Evolutionary conservation across 2,797 vertebrate genomes (phyloP).

Genomic region (Halcyon chelicuti): DNA sequence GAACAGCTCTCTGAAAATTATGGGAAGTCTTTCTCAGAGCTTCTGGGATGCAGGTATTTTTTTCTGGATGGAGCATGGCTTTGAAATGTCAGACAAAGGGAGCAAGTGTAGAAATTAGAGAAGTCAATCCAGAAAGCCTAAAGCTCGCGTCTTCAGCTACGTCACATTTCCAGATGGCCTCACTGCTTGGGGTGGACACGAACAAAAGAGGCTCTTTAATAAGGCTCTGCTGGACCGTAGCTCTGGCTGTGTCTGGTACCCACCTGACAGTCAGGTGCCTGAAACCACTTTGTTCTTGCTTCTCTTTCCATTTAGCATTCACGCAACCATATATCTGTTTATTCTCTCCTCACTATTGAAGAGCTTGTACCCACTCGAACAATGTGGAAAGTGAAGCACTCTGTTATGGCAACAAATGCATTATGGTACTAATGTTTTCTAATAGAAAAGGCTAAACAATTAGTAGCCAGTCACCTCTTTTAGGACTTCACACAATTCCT

Average conservation of each 20-base stretch:
- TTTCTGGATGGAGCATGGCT: not conserved
- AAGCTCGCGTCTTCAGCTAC: not conserved
- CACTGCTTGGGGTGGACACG: not conserved
- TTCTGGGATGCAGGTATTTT: not conserved
- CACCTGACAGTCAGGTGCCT: conserved; percentile 59
- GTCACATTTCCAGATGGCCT: not conserved
- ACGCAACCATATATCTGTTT: not conserved
- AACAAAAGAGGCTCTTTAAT: conserved; percentile 8
- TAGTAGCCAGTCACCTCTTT: not conserved
- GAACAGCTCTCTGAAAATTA: not conserved
- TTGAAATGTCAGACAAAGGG: not conserved
- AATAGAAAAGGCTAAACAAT: not conserved
- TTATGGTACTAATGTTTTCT: not conserved
- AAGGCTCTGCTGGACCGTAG: not conserved
- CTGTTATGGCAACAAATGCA: conserved; percentile 41
- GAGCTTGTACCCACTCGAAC: not conserved
- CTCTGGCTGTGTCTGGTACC: not conserved
- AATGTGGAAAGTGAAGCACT: conserved; percentile 23
- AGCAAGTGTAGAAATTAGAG: not conserved
- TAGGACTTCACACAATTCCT: not conserved
- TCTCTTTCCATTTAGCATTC: not conserved
- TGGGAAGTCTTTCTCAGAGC: not conserved
- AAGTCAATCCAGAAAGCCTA: not conserved
- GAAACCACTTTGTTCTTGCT: not conserved
- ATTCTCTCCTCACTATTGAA: not conserved